phyloP scores from a whole-genome alignment of 2,113 vertebrate species.

The Chaetops frenatus region DNA sequence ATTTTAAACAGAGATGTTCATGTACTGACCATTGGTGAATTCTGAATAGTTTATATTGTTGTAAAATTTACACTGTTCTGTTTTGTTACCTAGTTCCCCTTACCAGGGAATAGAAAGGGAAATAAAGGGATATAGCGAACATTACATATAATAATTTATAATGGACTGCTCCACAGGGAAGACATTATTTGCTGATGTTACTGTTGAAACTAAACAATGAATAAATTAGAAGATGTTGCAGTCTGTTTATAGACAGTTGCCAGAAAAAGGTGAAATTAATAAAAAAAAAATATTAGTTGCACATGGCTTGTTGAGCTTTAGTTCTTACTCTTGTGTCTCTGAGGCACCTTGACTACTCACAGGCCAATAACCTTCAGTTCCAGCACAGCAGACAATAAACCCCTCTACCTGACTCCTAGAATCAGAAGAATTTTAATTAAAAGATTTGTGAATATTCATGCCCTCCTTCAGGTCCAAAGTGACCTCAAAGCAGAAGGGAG shows the following conservation, averaged over 20 bases:
- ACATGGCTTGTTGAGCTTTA: background rate
- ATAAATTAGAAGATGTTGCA: slow-evolving; percentile 7
- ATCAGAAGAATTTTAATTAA: background rate
- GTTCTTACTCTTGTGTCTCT: background rate
- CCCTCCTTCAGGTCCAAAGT: background rate
- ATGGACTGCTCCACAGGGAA: background rate
- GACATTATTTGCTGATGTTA: background rate
- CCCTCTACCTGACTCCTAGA: background rate
- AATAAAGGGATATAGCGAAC: background rate
- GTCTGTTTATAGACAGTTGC: background rate
- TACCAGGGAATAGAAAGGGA: background rate
- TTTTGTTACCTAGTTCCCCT: background rate
- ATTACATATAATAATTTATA: background rate
- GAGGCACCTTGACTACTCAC: background rate
- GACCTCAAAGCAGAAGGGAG: background rate
- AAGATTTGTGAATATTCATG: background rate
- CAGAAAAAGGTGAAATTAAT: slow-evolving; percentile 1
- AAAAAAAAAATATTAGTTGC: background rate
- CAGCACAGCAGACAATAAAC: background rate
- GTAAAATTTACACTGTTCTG: background rate
- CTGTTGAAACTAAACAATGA: background rate
- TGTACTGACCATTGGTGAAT: background rate
- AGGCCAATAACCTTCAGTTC: background rate
- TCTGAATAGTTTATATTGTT: background rate
- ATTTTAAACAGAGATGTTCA: background rate